Conservation (phyloP, 2,113 vertebrate genomes). For the Prionailurus bengalensis region DNA sequence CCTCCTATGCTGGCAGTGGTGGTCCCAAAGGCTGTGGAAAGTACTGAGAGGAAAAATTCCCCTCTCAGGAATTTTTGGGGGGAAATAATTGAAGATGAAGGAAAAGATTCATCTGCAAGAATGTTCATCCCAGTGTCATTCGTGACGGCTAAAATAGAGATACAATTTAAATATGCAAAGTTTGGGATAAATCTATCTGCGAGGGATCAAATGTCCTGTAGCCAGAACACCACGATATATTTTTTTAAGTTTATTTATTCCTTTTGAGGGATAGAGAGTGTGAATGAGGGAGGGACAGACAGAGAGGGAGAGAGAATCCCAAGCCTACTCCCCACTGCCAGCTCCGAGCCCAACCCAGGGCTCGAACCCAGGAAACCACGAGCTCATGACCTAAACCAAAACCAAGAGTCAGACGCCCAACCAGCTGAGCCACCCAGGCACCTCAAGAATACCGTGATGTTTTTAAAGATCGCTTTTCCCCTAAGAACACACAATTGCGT, state of each 20-base stretch:
- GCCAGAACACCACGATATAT: neutral
- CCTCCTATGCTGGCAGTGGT: neutral
- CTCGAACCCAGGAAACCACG: too few relatives aligned
- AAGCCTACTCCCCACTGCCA: too few relatives aligned
- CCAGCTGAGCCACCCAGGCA: too few relatives aligned
- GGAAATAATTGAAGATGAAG: neutral
- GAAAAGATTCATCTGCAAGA: neutral
- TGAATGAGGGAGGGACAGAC: too few relatives aligned
- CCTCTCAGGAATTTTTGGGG: neutral
- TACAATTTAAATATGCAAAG: neutral
- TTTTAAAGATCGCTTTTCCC: neutral
- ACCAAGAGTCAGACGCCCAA: too few relatives aligned
- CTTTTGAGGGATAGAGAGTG: too few relatives aligned
- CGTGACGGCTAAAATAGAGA: neutral
- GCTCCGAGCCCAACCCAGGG: too few relatives aligned
- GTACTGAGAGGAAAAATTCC: neutral
- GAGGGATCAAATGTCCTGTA: neutral
- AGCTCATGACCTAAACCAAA: too few relatives aligned
- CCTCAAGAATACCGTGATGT: neutral
- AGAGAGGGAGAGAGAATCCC: too few relatives aligned
- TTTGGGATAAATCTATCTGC: neutral
- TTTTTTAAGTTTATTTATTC: too few relatives aligned
- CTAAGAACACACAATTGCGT: neutral
- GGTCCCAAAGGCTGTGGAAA: neutral
- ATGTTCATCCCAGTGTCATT: neutral